Base-by-base conservation (phyloP, 2,113 vertebrate genomes). In the Hippoglossus stenolepis region DNA sequence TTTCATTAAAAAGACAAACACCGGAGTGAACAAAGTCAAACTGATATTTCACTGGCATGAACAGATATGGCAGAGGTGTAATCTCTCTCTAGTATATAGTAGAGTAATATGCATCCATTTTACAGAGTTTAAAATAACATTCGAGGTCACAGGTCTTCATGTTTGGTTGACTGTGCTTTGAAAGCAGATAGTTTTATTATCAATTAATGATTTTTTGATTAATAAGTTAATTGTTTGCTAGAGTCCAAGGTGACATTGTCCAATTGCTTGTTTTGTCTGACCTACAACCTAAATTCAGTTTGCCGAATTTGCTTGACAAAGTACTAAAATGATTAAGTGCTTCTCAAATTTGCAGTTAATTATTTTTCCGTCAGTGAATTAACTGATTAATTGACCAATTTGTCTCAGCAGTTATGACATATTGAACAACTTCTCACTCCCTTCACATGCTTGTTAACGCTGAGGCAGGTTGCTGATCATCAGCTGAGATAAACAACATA, bases 1-100 rank as follows among this genome's bases (percentile, higher is more conserved):
- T 77, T 53, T 83, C 45, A 80, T 83, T 40, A 70, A 70, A 65
- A 54, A 53, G 61, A 62, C 38, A 31, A 51, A 58, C 10, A 21
- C 20, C 14, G 24, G 54, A 26, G 60, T 70, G 47, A 77, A 80
- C 38, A 72, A 72, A 76, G 67, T 21, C 59, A 66, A 73, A 58
- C 40, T 66, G 68, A 70, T 74, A 70, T 71, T 74, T 82, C 2
- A 6, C 21, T 12, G 8, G 35, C 56, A 21, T 23, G 49, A 70
- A 51, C 13, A 70, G 58, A 43, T 62, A 43, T 17, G 38, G 2
- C 63, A n/a, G 31, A 61, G 40, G 40, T 43, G 40, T 58, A 15
- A n/a, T 49, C 8, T 65, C 23, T 69, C 17, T 5, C 4, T 51
- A 17, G 35, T 38, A 2, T 38, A 13, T 12, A 43, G 40, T 43